Conservation (phyloP, 2,113 vertebrate species). For the Melierax canorus region DNA sequence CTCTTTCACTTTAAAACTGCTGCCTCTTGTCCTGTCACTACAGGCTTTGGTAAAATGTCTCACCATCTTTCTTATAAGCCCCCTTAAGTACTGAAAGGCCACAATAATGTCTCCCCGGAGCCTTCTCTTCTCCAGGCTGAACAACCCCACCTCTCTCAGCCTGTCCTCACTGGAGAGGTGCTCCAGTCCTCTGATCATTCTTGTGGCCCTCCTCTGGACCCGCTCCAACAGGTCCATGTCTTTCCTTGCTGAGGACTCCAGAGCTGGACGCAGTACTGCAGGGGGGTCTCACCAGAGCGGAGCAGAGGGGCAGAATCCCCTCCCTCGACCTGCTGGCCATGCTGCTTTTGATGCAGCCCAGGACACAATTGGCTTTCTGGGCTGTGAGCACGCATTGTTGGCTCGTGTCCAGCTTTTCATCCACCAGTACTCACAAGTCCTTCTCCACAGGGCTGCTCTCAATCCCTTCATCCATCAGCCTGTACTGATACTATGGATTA, state of each 20-base stretch:
- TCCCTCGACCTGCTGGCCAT: background rate
- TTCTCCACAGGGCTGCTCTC: background rate
- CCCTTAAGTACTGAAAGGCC: background rate
- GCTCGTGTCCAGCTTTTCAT: background rate
- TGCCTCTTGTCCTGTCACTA: background rate
- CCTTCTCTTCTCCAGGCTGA: background rate
- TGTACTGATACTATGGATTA: background rate
- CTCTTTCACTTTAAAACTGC: background rate
- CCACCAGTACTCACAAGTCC: background rate
- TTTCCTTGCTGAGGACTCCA: background rate
- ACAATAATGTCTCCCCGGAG: background rate
- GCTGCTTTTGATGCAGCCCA: background rate
- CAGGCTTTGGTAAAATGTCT: background rate
- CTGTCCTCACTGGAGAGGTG: background rate
- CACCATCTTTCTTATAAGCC: background rate
- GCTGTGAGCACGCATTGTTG: fast-evolving
- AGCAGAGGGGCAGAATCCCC: background rate
- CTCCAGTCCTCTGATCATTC: background rate
- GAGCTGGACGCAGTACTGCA: fast-evolving
- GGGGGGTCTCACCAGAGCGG: background rate
- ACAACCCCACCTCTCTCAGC: background rate
- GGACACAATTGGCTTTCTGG: background rate
- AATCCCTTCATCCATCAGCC: background rate
- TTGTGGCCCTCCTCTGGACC: background rate
- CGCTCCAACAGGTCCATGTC: fast-evolving